These are phyloP conservation scores for Sebastes taczanowskii DNA, from an alignment of 2,797 vertebrate species.

Conservation along the genomic window DNA sequence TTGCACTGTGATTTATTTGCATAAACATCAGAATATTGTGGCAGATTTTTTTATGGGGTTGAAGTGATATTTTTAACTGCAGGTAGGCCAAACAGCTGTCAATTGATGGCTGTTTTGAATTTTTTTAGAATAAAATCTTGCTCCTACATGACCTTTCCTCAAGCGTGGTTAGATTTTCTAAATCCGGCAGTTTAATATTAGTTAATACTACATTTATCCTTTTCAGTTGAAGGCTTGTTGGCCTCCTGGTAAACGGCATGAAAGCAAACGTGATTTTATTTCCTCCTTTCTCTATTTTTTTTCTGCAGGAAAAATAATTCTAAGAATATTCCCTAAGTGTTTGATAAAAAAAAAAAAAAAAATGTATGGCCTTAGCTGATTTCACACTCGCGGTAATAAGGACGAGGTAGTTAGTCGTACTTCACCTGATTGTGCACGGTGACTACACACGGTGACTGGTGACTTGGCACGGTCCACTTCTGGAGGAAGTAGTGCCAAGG, in stretches of 20 bases:
- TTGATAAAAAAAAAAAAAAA: background rate
- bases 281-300: background rate
- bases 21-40: conserved; percentile 75
- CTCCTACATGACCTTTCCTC: conserved; percentile 40
- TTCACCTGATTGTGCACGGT: conserved; percentile 62
- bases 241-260: conserved; percentile 6
- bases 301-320: background rate
- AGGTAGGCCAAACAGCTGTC: conserved; percentile 41
- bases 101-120: conserved; percentile 43
- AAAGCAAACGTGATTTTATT: background rate
- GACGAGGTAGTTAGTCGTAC: conserved; percentile 7
- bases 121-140: conserved; percentile 36
- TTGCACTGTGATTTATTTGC: conserved; percentile 69
- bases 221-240: conserved; percentile 13
- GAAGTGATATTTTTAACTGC: conserved; percentile 73
- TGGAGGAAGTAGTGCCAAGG: conserved; percentile 78
- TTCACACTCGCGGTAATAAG: background rate
- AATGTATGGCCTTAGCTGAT: background rate
- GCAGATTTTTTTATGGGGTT: conserved; percentile 36
- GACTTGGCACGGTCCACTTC: conserved; percentile 73
- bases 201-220: conserved; percentile 32
- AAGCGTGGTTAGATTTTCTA: conserved; percentile 57
- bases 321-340: conserved; percentile 17
- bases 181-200: conserved; percentile 57
- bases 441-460: conserved; percentile 65